Conservation (phyloP, 2,797 vertebrate genomes). For the Heterohyrax brucei region DNA sequence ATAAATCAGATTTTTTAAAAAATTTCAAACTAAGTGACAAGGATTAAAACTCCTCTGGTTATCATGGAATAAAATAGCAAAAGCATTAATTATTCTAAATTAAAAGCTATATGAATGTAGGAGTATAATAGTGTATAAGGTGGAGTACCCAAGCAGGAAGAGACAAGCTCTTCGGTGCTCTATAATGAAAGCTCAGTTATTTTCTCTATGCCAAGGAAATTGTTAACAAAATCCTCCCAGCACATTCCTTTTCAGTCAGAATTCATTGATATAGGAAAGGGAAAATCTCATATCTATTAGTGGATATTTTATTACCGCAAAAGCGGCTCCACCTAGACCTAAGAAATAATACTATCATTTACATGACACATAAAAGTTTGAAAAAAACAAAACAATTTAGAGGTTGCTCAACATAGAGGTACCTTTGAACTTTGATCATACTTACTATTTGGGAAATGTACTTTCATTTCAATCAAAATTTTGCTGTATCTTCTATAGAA, state of each 20-base stretch:
- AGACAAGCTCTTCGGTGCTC: neutral
- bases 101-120: constrained; percentile 1
- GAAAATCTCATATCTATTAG: neutral
- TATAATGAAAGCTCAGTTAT: neutral
- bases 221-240: neutral
- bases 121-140: neutral
- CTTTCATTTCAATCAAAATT: neutral
- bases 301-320: neutral
- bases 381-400: neutral
- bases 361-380: neutral
- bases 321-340: neutral
- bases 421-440: neutral
- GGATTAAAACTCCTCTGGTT: constrained; percentile 37
- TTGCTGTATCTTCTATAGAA: neutral
- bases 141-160: neutral
- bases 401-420: neutral
- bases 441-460: neutral
- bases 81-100: neutral
- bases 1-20: constrained; percentile 28
- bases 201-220: neutral
- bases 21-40: constrained; percentile 9
- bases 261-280: neutral
- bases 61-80: neutral
- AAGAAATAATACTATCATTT: neutral
- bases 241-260: neutral